Evolutionary conservation across 2,888 invertebrate species (phyloP).

Genomic region (Caenorhabditis afra): DNA sequence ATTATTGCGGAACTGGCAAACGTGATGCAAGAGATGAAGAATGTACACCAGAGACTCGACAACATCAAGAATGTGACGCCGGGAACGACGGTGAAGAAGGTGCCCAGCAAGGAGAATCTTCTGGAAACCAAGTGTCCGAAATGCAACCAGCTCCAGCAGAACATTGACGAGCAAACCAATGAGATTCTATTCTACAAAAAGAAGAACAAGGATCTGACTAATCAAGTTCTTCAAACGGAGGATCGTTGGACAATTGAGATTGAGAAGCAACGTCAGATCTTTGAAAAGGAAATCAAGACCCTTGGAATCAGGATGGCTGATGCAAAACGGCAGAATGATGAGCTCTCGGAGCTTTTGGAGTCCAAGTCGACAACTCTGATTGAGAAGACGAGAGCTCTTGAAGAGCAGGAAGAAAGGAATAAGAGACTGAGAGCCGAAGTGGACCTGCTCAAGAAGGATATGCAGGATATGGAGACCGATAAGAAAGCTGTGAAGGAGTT

Average conservation of each 20-base stretch:
- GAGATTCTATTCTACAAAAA: constrained; percentile 77
- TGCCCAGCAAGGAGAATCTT: constrained; percentile 46
- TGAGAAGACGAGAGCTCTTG: constrained; percentile 74
- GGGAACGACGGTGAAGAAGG: constrained; percentile 30
- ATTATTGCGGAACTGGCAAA: constrained; percentile 78
- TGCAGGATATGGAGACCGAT: constrained; percentile 76
- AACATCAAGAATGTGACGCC: constrained; percentile 62
- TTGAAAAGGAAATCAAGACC: constrained; percentile 73
- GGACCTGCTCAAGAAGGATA: constrained; percentile 58
- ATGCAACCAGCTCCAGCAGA: constrained; percentile 63
- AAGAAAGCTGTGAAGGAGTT: constrained; percentile 76
- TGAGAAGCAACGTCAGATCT: constrained; percentile 78
- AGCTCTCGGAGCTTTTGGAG: constrained; percentile 64
- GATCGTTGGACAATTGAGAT: constrained; percentile 80
- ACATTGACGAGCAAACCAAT: constrained; percentile 67
- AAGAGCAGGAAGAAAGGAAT: constrained; percentile 69
- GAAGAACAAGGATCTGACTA: constrained; percentile 79
- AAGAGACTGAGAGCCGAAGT: constrained; percentile 57
- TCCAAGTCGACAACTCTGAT: constrained; percentile 68
- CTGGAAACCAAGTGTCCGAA: constrained; percentile 59
- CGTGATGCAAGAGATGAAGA: constrained; percentile 78
- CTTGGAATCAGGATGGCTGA: constrained; percentile 67
- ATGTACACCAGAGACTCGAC: constrained; percentile 73
- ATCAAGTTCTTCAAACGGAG: constrained; percentile 80
- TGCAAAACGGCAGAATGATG: constrained; percentile 67